These are phyloP conservation scores for Scaptomyza hsui DNA, from an alignment of 1,140 invertebrate genomes.

Conservation along the genomic window DNA sequence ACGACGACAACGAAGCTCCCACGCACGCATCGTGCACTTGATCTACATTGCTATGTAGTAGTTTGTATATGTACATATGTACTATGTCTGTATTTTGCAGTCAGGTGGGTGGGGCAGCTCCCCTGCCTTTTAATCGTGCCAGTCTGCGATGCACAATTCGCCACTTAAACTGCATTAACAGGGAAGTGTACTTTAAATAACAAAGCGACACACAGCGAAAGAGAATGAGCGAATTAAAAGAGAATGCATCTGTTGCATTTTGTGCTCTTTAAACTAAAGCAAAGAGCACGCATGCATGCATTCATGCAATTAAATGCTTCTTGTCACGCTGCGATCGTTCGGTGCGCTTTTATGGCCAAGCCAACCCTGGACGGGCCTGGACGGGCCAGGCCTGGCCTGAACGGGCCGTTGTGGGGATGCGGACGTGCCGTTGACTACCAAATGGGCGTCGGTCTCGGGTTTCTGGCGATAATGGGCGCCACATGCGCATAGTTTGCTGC, in stretches of 20 bases:
- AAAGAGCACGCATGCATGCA: slow-evolving; percentile 17
- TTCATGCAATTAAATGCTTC: slow-evolving; percentile 46
- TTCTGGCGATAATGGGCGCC: slow-evolving; percentile 44
- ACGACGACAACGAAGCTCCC: slow-evolving; percentile 22
- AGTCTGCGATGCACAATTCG: slow-evolving; percentile 16
- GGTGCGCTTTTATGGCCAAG: slow-evolving; percentile 22
- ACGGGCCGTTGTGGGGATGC: slow-evolving; percentile 6
- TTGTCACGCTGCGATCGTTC: slow-evolving; percentile 63
- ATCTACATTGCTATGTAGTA: slow-evolving; percentile 20
- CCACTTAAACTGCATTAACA: slow-evolving; percentile 3
- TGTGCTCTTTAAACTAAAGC: slow-evolving; percentile 18
- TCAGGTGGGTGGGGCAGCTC: slow-evolving; percentile 3
- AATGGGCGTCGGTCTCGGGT: slow-evolving; percentile 35
- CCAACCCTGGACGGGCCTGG: slow-evolving; percentile 9
- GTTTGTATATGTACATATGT: too few relatives aligned
- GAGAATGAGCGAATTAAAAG: neutral
- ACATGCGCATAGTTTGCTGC: slow-evolving; percentile 53
- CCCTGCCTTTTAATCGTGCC: slow-evolving; percentile 22
- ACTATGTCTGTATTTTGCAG: neutral
- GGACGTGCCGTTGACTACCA: slow-evolving; percentile 43
- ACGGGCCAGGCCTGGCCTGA: neutral
- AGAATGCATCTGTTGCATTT: neutral
- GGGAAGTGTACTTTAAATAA: neutral
- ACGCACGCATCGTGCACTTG: slow-evolving; percentile 39
- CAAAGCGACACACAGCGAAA: neutral